Evolutionary conservation across 2,888 invertebrate species (phyloP).

Genomic region (Drosophila seclusa): DNA sequence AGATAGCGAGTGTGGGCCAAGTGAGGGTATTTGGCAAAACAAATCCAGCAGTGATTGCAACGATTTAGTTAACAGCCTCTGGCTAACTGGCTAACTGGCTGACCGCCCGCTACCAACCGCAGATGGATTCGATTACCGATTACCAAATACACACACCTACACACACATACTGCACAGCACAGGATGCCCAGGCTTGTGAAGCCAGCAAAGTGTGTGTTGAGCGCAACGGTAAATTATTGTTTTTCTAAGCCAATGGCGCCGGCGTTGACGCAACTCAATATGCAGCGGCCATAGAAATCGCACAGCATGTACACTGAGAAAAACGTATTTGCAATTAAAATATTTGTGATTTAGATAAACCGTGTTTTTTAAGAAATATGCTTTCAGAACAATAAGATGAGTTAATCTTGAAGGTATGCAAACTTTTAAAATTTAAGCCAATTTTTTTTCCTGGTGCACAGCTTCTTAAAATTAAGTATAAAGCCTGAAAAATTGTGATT

Average conservation of each 20-base stretch:
- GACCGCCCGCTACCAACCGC: slow-evolving; percentile 32
- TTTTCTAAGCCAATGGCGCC: slow-evolving; percentile 38
- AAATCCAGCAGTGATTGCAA: background rate
- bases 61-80: background rate
- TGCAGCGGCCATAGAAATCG: slow-evolving; percentile 22
- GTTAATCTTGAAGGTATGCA: background rate
- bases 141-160: slow-evolving; percentile 4
- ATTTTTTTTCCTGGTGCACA: background rate
- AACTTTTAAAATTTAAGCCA: background rate
- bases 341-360: background rate
- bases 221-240: slow-evolving; percentile 42
- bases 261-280: slow-evolving; percentile 39
- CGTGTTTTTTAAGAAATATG: background rate
- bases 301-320: background rate
- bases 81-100: background rate
- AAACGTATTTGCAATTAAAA: background rate
- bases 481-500: background rate
- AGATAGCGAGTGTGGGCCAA: background rate
- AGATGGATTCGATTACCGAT: slow-evolving; percentile 47
- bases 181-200: slow-evolving; percentile 29
- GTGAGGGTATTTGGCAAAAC: slow-evolving; percentile 1
- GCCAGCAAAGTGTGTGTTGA: slow-evolving; percentile 39
- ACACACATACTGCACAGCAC: background rate
- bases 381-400: background rate
- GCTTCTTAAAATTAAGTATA: background rate